phyloP scores from a whole-genome alignment of 92 coral and sea anemone species.

The Porites cylindrica region DNA sequence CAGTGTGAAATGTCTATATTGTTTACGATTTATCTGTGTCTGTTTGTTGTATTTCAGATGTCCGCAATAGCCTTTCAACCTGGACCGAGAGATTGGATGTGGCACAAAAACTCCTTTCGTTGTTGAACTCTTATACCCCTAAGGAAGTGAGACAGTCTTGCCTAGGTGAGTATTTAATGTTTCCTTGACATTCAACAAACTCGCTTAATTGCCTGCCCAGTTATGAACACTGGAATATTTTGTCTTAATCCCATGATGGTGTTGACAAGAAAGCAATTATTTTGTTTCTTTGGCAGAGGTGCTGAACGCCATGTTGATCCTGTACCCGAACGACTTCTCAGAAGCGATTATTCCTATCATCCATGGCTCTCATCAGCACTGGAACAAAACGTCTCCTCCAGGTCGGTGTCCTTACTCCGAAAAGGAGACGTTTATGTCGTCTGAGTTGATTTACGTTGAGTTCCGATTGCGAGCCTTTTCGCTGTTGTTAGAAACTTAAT shows the following conservation, averaged over 20 bases:
- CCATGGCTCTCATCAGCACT: slow-evolving; percentile 83
- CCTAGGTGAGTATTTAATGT: slow-evolving; percentile 65
- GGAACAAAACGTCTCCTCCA: slow-evolving; percentile 84
- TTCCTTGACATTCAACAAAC: no score
- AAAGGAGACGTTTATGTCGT: not conserved
- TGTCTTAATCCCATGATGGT: no score
- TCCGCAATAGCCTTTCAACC: slow-evolving; percentile 87
- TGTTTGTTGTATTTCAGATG: slow-evolving; percentile 63
- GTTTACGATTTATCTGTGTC: no score
- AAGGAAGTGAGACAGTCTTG: slow-evolving; percentile 90
- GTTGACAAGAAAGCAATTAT: not conserved
- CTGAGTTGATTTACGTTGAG: not conserved
- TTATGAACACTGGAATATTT: no score
- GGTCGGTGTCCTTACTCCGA: slow-evolving; percentile 44
- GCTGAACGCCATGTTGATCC: slow-evolving; percentile 81
- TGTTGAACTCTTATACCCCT: slow-evolving; percentile 96
- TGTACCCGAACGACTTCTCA: slow-evolving; percentile 87
- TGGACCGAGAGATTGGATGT: slow-evolving; percentile 97
- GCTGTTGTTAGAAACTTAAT: no score
- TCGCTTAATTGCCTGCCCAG: no score
- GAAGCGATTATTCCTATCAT: slow-evolving; percentile 86
- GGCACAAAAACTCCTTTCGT: slow-evolving; percentile 94
- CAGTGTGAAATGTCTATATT: no score
- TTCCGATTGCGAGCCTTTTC: no score
- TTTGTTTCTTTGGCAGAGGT: slow-evolving; percentile 72